Evolutionary conservation across 2,888 invertebrate genomes (phyloP), one percentile per base, ranked within the genome.

Genomic region (Creontiades dilutus): DNA sequence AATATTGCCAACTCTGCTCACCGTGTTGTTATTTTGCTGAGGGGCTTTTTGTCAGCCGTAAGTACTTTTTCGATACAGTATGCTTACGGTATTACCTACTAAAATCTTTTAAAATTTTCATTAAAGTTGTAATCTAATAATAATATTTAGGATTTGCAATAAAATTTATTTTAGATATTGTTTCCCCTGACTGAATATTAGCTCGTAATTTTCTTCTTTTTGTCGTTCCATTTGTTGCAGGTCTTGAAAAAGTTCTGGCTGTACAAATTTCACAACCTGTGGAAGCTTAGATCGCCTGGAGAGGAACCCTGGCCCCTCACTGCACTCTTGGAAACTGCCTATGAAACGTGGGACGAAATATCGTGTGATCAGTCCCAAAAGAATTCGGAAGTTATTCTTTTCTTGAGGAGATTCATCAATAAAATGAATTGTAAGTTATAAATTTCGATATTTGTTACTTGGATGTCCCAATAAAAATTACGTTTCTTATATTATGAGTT

Each of bases 281-380:
- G 88, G 88, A 47, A 23, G n/a, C 88, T 88, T 14, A 27, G 27
- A 14, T 55, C 80, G 23, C 88, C 88, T 11, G 88, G 88, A 11
- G 11, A 47, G n/a, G 88, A 88, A 37, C 88, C 88, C 9, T 78
- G 88, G 88, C 5, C 52, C 11, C 78, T 88, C 27, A 88, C 55
- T 9, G 0, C 27, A 2, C 88, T 88, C 11, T 27, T 88, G 28
- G 88, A 88, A 52, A 76, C 16, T 2, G 28, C 52, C 16, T 19
- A 13, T 16, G 55, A 37, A 16, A 12, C 11, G 14, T 88, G 88
- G 88, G n/a, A 19, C 48, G 88, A 88, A 27, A 27, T 88, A 28
- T 5, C 52, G 13, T n/a, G 82, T 9, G 23, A 11, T 12, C 52
- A 52, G 52, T 0, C 82, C 5, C 47, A 52, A 5, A 9, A 12